phyloP scores from a whole-genome alignment of 1,140 invertebrate genomes.

The Agrilus planipennis region DNA sequence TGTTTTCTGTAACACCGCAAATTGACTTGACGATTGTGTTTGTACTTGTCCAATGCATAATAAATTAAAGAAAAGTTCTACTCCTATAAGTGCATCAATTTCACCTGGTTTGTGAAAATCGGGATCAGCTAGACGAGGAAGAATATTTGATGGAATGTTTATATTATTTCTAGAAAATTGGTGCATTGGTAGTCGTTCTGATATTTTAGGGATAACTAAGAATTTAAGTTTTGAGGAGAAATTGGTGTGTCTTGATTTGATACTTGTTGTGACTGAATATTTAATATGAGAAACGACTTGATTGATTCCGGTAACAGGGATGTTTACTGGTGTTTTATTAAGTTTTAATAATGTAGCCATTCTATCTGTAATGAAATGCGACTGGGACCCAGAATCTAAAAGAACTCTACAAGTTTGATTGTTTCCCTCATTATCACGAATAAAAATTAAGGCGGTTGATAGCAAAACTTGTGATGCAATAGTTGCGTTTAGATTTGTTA shows the following conservation, averaged over 20 bases:
- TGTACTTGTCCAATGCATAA: constrained; percentile 7
- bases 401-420: not conserved
- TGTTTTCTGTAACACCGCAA: constrained; percentile 10
- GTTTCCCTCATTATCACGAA: not conserved
- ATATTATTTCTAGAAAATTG: too few relatives aligned
- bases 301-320: not conserved
- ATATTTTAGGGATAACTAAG: constrained; percentile 1
- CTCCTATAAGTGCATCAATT: constrained; percentile 9
- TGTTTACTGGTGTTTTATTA: not conserved
- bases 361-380: not conserved
- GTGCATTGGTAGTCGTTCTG: too few relatives aligned
- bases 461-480: not conserved
- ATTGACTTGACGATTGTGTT: not conserved
- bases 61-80: constrained; percentile 10
- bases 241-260: constrained; percentile 1
- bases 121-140: constrained; percentile 2
- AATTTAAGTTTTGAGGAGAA: not conserved
- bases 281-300: not conserved
- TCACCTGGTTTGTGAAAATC: not conserved
- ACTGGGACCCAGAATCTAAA: not conserved
- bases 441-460: constrained; percentile 1
- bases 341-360: not conserved
- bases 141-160: not conserved
- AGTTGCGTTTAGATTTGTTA: not conserved
- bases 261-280: not conserved